phyloP scores from a whole-genome alignment of 2,888 invertebrate species.

The Rhodophaea formosa region DNA sequence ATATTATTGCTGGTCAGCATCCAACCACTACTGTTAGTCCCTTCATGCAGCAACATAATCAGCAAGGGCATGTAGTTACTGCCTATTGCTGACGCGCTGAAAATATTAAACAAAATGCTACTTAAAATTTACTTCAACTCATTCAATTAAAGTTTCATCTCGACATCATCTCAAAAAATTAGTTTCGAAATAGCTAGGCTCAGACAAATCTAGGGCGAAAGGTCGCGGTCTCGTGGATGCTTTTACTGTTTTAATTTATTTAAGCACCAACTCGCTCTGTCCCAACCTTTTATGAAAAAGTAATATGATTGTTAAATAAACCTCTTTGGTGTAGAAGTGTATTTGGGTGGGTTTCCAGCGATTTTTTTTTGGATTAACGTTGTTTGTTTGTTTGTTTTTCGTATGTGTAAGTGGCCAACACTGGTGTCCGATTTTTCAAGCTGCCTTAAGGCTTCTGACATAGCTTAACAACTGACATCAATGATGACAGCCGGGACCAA shows the following conservation, averaged over 20 bases:
- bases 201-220: conserved; percentile 4
- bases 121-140: background rate
- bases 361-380: background rate
- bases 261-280: background rate
- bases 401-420: no score
- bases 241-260: background rate
- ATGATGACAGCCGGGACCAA: no score
- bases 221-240: background rate
- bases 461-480: no score
- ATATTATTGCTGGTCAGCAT: no score
- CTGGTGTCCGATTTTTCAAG: no score
- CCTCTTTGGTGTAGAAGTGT: background rate
- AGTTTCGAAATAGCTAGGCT: background rate
- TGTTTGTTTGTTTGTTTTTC: no score
- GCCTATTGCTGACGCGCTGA: no score
- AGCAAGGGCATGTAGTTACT: no score
- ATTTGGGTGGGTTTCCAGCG: background rate
- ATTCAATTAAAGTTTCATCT: background rate
- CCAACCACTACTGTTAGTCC: no score
- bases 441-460: no score
- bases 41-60: no score
- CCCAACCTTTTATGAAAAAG: background rate
- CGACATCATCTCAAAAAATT: background rate
- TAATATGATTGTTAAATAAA: background rate
- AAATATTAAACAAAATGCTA: no score